Percentiles rank a stretch among this genome's conserved stretches.
Evolutionary conservation across 2,888 invertebrate genomes (phyloP).

Genomic region (Pyrochroa serraticornis): DNA sequence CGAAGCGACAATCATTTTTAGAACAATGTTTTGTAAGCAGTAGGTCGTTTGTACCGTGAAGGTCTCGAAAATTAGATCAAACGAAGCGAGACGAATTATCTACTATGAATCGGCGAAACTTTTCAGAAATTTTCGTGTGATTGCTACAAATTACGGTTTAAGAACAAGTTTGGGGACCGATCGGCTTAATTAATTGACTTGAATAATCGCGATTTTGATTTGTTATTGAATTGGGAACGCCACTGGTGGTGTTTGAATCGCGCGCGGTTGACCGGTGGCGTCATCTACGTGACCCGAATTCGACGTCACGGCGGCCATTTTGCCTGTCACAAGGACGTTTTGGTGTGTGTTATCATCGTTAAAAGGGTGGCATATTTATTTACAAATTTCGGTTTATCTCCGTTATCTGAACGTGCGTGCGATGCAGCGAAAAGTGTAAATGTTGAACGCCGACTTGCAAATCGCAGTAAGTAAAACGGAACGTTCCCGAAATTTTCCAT

Average conservation of each 20-base stretch:
- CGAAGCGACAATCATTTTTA: no score
- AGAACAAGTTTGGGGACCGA: no score
- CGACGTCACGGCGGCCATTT: slow-evolving; percentile 27
- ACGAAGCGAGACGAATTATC: no score
- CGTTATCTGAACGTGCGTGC: slow-evolving; percentile 16
- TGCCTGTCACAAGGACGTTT: slow-evolving; percentile 28
- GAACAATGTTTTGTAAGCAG: no score
- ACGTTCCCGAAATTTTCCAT: slow-evolving; percentile 1
- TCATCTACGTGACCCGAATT: slow-evolving; percentile 17
- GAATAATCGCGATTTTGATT: not conserved
- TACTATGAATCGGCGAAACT: no score
- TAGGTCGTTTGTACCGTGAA: no score
- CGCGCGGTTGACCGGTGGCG: not conserved
- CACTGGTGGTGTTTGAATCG: not conserved
- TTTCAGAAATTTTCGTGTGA: no score
- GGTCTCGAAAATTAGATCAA: no score
- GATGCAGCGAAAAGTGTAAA: slow-evolving; percentile 8
- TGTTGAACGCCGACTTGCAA: not conserved
- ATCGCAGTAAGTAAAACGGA: slow-evolving; percentile 13
- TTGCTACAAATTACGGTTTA: no score
- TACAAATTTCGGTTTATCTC: slow-evolving; percentile 11
- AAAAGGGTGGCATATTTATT: slow-evolving; percentile 27
- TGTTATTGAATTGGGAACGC: not conserved
- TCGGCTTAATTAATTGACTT: no score
- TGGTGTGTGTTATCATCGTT: slow-evolving; percentile 19